Conservation (phyloP, 2,797 vertebrate genomes). For the Rallus crepitans region DNA sequence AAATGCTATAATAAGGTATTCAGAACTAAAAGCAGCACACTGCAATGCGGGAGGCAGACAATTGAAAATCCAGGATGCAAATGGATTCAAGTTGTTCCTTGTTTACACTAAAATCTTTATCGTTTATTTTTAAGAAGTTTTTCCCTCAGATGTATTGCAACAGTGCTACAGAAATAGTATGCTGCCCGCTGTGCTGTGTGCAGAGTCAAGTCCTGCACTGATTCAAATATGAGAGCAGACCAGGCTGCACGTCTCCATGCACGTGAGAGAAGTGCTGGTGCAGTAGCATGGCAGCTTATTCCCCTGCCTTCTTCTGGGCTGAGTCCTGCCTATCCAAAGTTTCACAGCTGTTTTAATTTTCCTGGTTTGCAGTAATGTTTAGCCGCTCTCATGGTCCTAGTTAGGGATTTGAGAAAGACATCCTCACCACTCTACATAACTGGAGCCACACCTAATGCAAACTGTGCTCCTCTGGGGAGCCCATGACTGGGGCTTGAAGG, state of each 20-base stretch:
- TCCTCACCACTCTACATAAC: not conserved
- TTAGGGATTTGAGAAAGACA: not conserved
- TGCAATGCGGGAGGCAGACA: not conserved
- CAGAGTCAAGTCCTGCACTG: not conserved
- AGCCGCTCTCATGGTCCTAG: not conserved
- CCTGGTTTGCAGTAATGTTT: not conserved
- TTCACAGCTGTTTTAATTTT: not conserved
- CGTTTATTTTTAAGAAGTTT: not conserved
- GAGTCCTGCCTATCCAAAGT: not conserved
- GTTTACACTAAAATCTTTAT: not conserved
- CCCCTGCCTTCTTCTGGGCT: not conserved
- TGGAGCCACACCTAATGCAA: not conserved
- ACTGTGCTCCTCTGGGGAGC: not conserved
- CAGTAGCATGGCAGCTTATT: not conserved
- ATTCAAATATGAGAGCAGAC: not conserved
- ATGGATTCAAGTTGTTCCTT: not conserved
- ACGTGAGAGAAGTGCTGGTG: fast-evolving
- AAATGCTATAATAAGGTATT: not conserved
- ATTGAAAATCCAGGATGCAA: not conserved
- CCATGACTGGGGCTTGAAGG: not conserved
- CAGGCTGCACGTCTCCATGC: fast-evolving
- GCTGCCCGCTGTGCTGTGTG: not conserved
- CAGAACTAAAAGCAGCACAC: not conserved
- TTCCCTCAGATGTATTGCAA: not conserved
- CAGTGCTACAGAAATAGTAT: fast-evolving